Evolutionary conservation across 2,888 invertebrate genomes (phyloP).

Genomic region (Lithophane ornitopus): DNA sequence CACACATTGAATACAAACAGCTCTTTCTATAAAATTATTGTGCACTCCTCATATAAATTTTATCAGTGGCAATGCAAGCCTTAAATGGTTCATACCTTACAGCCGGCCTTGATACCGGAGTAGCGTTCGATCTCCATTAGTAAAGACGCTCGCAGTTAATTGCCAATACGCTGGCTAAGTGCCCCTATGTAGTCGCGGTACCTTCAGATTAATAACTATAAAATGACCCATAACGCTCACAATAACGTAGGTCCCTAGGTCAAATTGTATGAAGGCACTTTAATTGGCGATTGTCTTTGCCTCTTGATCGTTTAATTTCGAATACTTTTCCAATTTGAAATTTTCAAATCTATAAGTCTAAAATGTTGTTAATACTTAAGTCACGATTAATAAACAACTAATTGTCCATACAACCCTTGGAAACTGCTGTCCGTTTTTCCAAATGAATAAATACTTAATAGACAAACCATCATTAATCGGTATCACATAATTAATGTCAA

Average conservation of each 20-base stretch:
- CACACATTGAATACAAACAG: not conserved
- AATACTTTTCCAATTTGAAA: not conserved
- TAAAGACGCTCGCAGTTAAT: slow-evolving; percentile 79
- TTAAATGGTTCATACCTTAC: slow-evolving; percentile 69
- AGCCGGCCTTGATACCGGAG: slow-evolving; percentile 61
- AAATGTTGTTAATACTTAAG: not conserved
- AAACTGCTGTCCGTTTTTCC: not conserved
- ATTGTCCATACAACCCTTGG: not conserved
- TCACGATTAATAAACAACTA: not conserved
- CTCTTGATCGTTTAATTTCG: slow-evolving; percentile 1
- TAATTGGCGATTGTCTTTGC: not conserved
- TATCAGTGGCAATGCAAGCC: slow-evolving; percentile 36
- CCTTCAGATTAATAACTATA: slow-evolving; percentile 72
- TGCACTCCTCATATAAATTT: slow-evolving; percentile 18
- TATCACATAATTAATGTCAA: too few relatives aligned
- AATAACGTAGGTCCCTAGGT: slow-evolving; percentile 29
- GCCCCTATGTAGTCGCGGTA: slow-evolving; percentile 80
- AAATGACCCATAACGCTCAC: slow-evolving; percentile 34
- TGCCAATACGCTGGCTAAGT: slow-evolving; percentile 84
- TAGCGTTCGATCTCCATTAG: slow-evolving; percentile 81
- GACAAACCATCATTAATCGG: not conserved
- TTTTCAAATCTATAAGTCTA: not conserved
- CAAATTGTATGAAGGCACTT: not conserved
- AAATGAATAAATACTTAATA: not conserved
- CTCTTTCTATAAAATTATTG: not conserved